phyloP scores from a whole-genome alignment of 35 echinoderm and acorn worm species.

The Patiria miniata region DNA sequence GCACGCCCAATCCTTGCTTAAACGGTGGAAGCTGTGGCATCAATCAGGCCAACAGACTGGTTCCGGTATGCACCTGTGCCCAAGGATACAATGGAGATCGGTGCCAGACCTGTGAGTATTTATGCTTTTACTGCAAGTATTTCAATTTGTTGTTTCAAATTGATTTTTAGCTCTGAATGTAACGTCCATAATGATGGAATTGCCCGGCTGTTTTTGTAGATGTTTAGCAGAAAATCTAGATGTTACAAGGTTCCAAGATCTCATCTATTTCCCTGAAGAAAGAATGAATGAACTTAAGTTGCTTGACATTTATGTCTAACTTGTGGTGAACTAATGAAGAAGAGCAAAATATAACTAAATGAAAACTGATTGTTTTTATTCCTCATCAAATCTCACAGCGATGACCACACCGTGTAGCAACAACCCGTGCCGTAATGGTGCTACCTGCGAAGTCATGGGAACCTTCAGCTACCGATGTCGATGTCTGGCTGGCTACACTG shows the following conservation, averaged over 20 bases:
- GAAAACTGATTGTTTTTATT: no score
- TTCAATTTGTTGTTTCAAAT: no score
- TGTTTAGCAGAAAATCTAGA: no score
- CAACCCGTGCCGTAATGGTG: conserved; percentile 43
- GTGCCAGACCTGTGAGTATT: not conserved
- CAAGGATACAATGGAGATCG: not conserved
- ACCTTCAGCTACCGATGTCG: not conserved
- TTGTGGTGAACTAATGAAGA: no score
- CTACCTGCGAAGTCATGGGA: conserved; percentile 10
- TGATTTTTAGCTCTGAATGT: no score
- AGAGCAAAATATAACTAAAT: no score
- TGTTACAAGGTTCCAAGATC: no score
- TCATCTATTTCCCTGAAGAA: no score
- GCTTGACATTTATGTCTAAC: no score
- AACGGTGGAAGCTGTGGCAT: conserved; percentile 6
- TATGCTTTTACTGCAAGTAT: not conserved
- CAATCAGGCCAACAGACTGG: not conserved
- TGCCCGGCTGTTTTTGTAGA: no score
- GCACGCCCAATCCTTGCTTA: conserved; percentile 13
- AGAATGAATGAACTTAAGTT: no score
- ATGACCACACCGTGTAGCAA: conserved; percentile 26
- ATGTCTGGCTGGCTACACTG: conserved; percentile 39
- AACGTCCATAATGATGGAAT: no score
- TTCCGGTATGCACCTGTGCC: not conserved
- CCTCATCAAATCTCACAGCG: not conserved